Conservation (phyloP, 37 sponge, comb jelly and placozoan genomes). For the Spongilla lacustris region DNA sequence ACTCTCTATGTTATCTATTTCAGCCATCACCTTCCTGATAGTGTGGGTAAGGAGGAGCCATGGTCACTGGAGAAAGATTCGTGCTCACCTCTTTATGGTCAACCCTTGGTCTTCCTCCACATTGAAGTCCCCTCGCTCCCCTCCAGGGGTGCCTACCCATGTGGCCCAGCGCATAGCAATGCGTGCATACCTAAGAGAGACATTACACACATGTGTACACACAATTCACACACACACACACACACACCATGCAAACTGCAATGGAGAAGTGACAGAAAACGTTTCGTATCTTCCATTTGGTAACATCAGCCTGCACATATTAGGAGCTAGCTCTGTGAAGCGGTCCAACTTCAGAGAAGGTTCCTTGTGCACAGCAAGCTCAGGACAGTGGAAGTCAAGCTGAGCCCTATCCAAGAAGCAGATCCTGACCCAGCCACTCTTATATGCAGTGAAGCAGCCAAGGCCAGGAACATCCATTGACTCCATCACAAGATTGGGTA, state of each 20-base stretch:
- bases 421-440: conserved; percentile 15
- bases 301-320: conserved; percentile 18
- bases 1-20: background rate
- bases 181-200: background rate
- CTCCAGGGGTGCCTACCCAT: background rate
- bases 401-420: conserved; percentile 9
- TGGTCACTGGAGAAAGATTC: background rate
- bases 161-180: background rate
- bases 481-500: background rate
- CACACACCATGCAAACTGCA: conserved; percentile 5
- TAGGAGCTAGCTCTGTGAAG: background rate
- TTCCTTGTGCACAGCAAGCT: background rate
- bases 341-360: background rate
- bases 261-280: background rate
- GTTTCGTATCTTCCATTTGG: conserved; percentile 26
- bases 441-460: conserved; percentile 29
- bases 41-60: background rate
- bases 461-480: conserved; percentile 17
- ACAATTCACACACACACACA: too few relatives aligned
- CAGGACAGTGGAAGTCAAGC: conserved; percentile 30
- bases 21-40: background rate
- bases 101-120: background rate
- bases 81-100: background rate
- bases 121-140: background rate
- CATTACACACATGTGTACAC: background rate